Conservation (phyloP, 2,888 invertebrate species). For the Drosophila emarginata region DNA sequence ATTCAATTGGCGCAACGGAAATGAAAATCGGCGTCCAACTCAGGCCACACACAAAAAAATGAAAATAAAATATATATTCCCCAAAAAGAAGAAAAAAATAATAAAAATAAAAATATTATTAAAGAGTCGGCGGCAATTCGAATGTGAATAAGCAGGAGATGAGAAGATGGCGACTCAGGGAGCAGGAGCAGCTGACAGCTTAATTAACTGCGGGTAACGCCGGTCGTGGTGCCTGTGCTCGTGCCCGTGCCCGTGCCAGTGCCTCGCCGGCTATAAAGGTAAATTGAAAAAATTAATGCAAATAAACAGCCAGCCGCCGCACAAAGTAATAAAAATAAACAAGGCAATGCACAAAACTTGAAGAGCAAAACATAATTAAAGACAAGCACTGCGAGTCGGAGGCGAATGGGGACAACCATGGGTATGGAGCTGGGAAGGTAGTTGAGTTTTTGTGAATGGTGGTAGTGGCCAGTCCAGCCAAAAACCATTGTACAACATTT, state of each 20-base stretch:
- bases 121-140: conserved; percentile 14
- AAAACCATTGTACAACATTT: background rate
- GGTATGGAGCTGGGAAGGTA: background rate
- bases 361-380: conserved; percentile 67
- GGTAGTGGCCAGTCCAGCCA: background rate
- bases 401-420: background rate
- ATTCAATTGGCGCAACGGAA: conserved; percentile 58
- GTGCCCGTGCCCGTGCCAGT: background rate
- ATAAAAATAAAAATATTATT: conserved; percentile 30
- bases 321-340: conserved; percentile 72
- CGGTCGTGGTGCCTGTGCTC: background rate
- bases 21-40: conserved; percentile 49
- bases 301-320: conserved; percentile 59
- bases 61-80: background rate
- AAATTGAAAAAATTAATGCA: conserved; percentile 74
- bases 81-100: background rate
- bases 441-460: background rate
- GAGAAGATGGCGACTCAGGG: conserved; percentile 6
- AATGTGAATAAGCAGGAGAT: background rate
- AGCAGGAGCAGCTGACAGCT: conserved; percentile 21
- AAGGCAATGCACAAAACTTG: conserved; percentile 70
- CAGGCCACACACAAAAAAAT: conserved; percentile 18
- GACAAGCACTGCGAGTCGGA: conserved; percentile 53
- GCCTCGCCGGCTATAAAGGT: conserved; percentile 62
- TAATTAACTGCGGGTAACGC: conserved; percentile 39